Evolutionary conservation across 2,113 vertebrate genomes (phyloP).

Genomic region (Ranitomeya variabilis): DNA sequence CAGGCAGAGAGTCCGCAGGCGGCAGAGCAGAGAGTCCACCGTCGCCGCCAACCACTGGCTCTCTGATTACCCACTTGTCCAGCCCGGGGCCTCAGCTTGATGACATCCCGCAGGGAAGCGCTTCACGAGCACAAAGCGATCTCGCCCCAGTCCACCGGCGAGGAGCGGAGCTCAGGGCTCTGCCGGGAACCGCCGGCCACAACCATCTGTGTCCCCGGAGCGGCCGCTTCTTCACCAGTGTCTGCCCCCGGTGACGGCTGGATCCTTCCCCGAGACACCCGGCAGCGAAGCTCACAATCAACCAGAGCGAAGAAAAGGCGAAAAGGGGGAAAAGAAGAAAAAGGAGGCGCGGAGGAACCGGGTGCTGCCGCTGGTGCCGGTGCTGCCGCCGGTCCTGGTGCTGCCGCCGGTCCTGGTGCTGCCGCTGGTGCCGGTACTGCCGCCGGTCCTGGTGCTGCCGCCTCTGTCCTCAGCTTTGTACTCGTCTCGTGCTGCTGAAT

Average conservation of each 20-base stretch:
- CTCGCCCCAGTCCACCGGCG: slow-evolving; percentile 72
- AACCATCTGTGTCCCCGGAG: slow-evolving; percentile 81
- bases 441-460: slow-evolving; percentile 74
- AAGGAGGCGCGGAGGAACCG: slow-evolving; percentile 23
- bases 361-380: slow-evolving; percentile 63
- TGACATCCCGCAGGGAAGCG: slow-evolving; percentile 78
- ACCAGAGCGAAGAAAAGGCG: neutral
- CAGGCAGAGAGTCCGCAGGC: too few species aligned
- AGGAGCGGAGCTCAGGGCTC: slow-evolving; percentile 63
- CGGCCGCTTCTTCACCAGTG: slow-evolving; percentile 72
- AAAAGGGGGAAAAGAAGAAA: neutral
- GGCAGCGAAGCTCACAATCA: slow-evolving; percentile 73
- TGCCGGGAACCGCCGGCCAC: slow-evolving; percentile 66
- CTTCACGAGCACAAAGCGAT: slow-evolving; percentile 66
- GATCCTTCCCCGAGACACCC: slow-evolving; percentile 80
- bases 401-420: slow-evolving; percentile 65
- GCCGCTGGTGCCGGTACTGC: slow-evolving; percentile 60
- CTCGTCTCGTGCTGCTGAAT: slow-evolving; percentile 82
- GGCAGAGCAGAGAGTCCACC: neutral
- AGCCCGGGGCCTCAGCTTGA: slow-evolving; percentile 73
- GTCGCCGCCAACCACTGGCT: slow-evolving; percentile 66
- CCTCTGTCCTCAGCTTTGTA: slow-evolving; percentile 81
- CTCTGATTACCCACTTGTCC: slow-evolving; percentile 82
- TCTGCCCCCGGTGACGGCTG: slow-evolving; percentile 72
- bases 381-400: slow-evolving; percentile 69